phyloP scores from a whole-genome alignment of 2,888 invertebrate species.

The Pecten maximus region DNA sequence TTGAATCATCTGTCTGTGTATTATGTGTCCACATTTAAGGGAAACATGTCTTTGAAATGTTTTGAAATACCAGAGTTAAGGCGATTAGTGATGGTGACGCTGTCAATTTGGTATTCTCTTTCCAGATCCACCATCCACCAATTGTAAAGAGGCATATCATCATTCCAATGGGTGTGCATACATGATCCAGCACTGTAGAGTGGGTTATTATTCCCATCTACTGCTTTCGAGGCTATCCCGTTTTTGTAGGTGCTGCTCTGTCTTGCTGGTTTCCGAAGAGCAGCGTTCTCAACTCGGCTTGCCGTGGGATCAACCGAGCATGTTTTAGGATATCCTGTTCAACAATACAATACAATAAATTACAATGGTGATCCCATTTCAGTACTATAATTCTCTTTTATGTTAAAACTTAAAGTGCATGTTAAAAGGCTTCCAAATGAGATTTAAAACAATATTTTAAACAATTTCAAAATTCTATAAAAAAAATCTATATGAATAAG shows the following conservation, averaged over 20 bases:
- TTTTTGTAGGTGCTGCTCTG: not conserved
- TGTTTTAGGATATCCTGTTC: not conserved
- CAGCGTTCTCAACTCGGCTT: not conserved
- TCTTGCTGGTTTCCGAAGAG: not conserved
- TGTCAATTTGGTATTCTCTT: not conserved
- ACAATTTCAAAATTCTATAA: no score
- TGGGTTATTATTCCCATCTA: not conserved
- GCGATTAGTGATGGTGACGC: not conserved
- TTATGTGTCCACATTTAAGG: no score
- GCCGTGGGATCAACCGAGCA: not conserved
- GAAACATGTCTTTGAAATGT: no score
- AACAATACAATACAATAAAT: no score
- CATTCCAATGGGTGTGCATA: not conserved
- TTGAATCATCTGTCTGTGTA: no score
- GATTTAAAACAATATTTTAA: no score
- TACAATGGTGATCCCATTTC: no score
- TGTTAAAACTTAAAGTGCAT: no score
- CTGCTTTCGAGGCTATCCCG: not conserved
- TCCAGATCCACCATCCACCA: slow-evolving; percentile 32
- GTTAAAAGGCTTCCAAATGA: no score
- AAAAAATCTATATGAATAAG: no score
- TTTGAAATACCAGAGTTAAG: not conserved
- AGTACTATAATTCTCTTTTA: no score
- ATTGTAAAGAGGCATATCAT: not conserved
- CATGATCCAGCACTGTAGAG: not conserved